Evolutionary conservation across 2,797 vertebrate species (phyloP), one percentile per base, ranked within the genome.

Genomic region (Bucorvus abyssinicus): DNA sequence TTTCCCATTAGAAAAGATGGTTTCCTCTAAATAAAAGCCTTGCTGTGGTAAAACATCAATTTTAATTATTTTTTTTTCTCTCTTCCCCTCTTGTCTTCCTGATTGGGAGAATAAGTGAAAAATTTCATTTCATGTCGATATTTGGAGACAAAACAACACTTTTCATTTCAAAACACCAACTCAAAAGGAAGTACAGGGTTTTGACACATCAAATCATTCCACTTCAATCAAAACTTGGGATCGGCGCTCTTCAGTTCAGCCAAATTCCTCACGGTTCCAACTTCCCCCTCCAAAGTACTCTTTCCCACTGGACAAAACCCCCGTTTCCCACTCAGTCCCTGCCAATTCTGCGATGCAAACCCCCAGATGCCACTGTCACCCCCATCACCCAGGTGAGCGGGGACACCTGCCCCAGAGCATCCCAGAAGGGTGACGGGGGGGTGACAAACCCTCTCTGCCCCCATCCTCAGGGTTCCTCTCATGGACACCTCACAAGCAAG

Each of bases 131-230:
- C 53, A 47, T n/a, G 19, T 61, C 8, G 9, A 63, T 92, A 94
- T 89, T 95, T 93, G 68, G 84, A 95, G 94, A 93, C 86, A 95
- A 95, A 96, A 94, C 88, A 96, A 96, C 94, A 87, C 64, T 95
- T 94, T 87, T 92, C 95, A 93, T 87, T 97, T 96, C 93, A 95
- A 96, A 96, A 97, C 90, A 95, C 32, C 88, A 90, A 52, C 86
- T 97, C 84, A 68, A 93, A 87, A 85, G 59, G 79, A 96, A 87
- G 93, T 94, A 92, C 36, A 71, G 42, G 67, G 64, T 89, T 97
- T 96, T 94, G 91, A 96, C 93, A 92, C 53, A 94, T 92, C 75
- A 77, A 94, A 95, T 97, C 64, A 93, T 94, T 94, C 95, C 78
- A 94, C 71, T 95, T 96, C 94, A 94, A 93, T 95, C 88, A 95